Base-by-base conservation (phyloP, 1,140 invertebrate species). In the Carposina sasakii region DNA sequence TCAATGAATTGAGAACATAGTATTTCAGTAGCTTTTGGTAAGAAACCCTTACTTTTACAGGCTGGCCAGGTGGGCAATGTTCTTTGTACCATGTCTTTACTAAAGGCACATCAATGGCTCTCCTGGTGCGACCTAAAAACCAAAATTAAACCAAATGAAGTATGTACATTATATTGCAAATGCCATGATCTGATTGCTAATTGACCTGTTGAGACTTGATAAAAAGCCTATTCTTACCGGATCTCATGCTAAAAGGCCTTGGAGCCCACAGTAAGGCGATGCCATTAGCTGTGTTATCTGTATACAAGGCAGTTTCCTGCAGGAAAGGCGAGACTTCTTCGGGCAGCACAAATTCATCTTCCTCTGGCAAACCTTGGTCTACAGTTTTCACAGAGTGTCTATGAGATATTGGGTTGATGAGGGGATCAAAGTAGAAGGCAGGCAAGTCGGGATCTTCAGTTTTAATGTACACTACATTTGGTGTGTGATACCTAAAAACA, bases 391-490 rank as follows among this genome's bases (percentile, higher is more conserved):
- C 89, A 0, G 95, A 91, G 86, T 97, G 94, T 63, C 97, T 88
- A 83, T 99, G 96, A 8, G 98, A 97, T 63, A 99, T 99, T 3
- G 98, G 98, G 87, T 99, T 99, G 54, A 99, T 99, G 3, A 99
- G 86, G 0, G 98, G 98, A 89, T 99, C 98, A 87, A 99, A 99
- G 81, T 99, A 99, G 82, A 99, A 99, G 0, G 98, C 98, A 16
- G 98, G 98, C 44, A 99, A 88, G 87, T 99, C 98, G n/a, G 98
- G 98, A 91, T 99, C 98, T 88, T 99, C 98, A 1, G 98, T 99
- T 89, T 99, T 99, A 63, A 99, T 99, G 72, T 97, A 99, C 0
- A 99, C 97, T 13, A 99, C 97, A 86, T 98, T 99, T 31, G 98
- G 98, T 4, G 96, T 94, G 79, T 99, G 98, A 85, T 99, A 99